phyloP scores from a whole-genome alignment of 2,797 vertebrate species.

The Myotis daubentonii region DNA sequence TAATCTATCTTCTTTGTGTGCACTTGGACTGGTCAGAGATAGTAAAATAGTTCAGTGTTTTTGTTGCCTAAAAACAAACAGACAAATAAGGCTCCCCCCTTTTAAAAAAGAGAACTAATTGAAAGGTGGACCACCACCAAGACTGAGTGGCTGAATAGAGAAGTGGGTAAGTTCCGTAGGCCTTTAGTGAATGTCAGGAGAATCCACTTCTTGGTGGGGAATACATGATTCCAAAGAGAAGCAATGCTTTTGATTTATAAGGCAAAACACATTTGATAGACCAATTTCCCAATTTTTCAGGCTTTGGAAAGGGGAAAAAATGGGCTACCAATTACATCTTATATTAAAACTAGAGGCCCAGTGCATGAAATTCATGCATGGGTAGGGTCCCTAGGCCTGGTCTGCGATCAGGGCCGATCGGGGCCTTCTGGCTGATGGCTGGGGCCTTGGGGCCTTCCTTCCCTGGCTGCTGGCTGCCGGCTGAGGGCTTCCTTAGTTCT shows the following conservation, averaged over 20 bases:
- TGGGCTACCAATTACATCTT: not conserved
- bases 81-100: not conserved
- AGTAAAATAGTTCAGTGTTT: slow-evolving; percentile 60
- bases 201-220: not conserved
- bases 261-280: not conserved
- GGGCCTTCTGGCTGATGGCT: no score
- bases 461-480: no score
- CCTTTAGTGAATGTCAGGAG: not conserved
- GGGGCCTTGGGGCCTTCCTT: no score
- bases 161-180: not conserved
- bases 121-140: not conserved
- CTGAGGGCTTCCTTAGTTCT: no score
- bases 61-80: not conserved
- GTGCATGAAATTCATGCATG: no score
- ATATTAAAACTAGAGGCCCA: not conserved
- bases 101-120: not conserved
- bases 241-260: slow-evolving; percentile 2
- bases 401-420: accelerated
- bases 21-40: not conserved
- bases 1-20: slow-evolving; percentile 34
- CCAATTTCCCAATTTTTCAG: not conserved
- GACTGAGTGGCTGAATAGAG: not conserved
- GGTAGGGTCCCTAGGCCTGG: no score
- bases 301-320: not conserved
- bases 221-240: not conserved